Evolutionary conservation across 2,888 invertebrate genomes (phyloP).

Genomic region (Gymnoscelis rufifasciata): DNA sequence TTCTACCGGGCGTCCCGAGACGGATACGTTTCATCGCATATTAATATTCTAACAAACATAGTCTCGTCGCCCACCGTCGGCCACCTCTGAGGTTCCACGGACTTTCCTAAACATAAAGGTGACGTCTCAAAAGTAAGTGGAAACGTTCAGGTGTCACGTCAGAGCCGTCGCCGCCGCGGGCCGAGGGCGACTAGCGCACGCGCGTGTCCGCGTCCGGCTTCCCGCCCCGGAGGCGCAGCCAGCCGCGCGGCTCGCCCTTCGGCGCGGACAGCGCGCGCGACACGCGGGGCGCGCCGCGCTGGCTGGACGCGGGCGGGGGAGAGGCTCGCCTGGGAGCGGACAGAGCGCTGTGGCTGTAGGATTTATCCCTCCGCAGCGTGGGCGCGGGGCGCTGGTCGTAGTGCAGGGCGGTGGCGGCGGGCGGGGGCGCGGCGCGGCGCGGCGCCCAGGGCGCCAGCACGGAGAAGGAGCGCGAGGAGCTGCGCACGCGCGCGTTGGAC

Average conservation of each 20-base stretch:
- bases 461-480: conserved; percentile 88
- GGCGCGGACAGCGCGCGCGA: conserved; percentile 85
- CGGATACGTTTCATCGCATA: no score
- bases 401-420: conserved; percentile 86
- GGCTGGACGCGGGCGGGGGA: conserved; percentile 60
- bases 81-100: no score
- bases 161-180: no score
- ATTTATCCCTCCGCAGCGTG: conserved; percentile 72
- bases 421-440: conserved; percentile 66
- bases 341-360: conserved; percentile 68
- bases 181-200: no score
- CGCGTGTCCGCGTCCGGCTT: conserved; percentile 27
- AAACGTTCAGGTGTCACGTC: no score
- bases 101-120: no score
- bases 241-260: conserved; percentile 85
- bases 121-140: no score
- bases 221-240: conserved; percentile 82
- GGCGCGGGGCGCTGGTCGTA: conserved; percentile 86
- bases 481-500: conserved; percentile 83
- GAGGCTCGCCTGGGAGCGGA: conserved; percentile 39
- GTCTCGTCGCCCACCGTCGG: no score
- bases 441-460: conserved; percentile 92
- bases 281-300: conserved; percentile 74
- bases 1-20: no score
- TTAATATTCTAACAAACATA: no score